Evolutionary conservation across 2,888 invertebrate genomes (phyloP), one percentile per base, ranked within the genome.

Genomic region (Tetragonisca angustula): DNA sequence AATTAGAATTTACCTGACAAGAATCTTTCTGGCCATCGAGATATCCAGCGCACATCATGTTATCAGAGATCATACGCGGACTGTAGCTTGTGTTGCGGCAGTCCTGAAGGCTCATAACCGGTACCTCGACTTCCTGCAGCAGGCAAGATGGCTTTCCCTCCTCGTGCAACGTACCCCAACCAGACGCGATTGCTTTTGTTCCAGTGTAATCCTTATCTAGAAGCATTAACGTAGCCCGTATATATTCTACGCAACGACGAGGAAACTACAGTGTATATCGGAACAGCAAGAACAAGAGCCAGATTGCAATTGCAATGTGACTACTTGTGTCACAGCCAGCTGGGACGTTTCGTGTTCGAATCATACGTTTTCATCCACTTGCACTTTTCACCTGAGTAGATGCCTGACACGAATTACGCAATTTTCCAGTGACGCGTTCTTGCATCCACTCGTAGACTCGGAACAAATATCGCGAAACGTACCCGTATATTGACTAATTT

Each of bases 81-180:
- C 97, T 97, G 93, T 98, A 98, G 94, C 97, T 98, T 5, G 98
- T 98, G 83, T 96, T 95, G 27, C 94, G 93, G 75, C 94, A 94
- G 43, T 92, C 92, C 59, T 89, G 83, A 21, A 92, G 88, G 80
- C 95, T 95, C 94, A 96, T 95, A 43, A 95, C 95, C 2, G 95
- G 96, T n/a, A 98, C 97, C 89, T 97, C 97, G 0, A 98, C 98
- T 94, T 98, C 97, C 92, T 97, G 97, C 49, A 98, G 95, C 19
- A 97, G 95, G 91, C 98, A 98, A 0, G 98, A 97, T 0, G 98
- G 97, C 91, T 97, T 97, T 15, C 98, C 98, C 90, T 97, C 97
- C 94, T 98, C 98, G 83, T 97, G 96, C 24, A 97, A 95, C 0
- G 98, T 97, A 0, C 98, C 98, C 98, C 98, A 98, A 24, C 98